phyloP scores from a whole-genome alignment of 2,888 invertebrate species.

The Lypha dubia region DNA sequence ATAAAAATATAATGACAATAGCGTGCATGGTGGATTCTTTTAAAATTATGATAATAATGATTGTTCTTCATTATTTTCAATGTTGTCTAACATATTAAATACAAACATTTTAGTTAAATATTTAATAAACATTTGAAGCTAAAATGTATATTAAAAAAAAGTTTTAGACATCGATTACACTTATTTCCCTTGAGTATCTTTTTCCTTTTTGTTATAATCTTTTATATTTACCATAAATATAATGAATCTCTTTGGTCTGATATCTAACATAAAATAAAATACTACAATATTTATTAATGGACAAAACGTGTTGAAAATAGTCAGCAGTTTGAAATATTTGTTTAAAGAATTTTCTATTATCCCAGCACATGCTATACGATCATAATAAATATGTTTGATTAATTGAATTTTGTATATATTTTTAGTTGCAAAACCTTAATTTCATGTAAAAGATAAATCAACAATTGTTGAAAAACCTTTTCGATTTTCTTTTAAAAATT shows the following conservation, averaged over 20 bases:
- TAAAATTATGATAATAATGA: conserved; percentile 36
- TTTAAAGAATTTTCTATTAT: background rate
- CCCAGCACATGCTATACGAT: background rate
- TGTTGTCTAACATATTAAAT: conserved; percentile 42
- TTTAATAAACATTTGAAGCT: conserved; percentile 37
- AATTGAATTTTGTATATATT: no score
- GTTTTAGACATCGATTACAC: conserved; percentile 20
- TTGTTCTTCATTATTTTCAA: background rate
- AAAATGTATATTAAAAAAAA: conserved; percentile 9
- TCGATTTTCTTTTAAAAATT: no score
- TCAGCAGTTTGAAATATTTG: background rate
- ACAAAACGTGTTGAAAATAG: background rate
- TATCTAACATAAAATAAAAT: background rate
- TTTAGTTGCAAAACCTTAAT: no score
- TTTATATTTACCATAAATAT: background rate
- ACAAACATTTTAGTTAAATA: conserved; percentile 29
- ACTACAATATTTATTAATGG: background rate
- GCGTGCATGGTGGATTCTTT: conserved; percentile 31
- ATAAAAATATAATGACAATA: conserved; percentile 30
- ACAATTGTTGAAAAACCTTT: no score
- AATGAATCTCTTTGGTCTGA: no score
- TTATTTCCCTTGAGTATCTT: conserved; percentile 8
- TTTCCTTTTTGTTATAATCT: background rate
- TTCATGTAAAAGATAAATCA: no score
- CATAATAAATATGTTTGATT: background rate